phyloP scores from a whole-genome alignment of 2,113 vertebrate species.

The Phylloscopus whistleri region DNA sequence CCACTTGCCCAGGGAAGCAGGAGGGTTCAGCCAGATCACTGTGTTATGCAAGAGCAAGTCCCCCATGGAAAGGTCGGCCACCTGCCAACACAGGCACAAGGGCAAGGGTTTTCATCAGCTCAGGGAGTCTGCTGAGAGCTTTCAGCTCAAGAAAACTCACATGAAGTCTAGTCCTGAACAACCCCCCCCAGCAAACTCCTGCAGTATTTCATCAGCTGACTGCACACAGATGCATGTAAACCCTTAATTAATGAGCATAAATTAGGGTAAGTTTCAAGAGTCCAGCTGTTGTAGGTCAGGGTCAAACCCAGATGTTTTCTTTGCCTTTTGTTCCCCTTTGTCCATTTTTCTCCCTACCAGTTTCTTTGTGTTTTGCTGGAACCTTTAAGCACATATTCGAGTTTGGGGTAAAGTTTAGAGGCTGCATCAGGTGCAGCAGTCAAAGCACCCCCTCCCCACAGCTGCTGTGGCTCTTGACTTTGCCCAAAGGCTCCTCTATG shows the following conservation, averaged over 20 bases:
- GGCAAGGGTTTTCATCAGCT: background rate
- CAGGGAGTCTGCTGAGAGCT: background rate
- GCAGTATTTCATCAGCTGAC: background rate
- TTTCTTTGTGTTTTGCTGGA: background rate
- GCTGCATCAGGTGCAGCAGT: background rate
- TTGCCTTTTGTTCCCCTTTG: background rate
- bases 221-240: background rate
- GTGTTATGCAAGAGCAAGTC: constrained; percentile 91
- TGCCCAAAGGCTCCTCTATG: background rate
- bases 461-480: background rate
- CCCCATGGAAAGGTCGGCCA: constrained; percentile 96
- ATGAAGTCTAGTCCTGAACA: background rate
- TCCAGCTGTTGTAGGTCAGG: background rate
- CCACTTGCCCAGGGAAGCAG: constrained; percentile 91
- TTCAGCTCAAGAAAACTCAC: background rate
- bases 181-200: background rate
- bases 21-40: constrained; percentile 93
- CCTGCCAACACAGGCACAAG: constrained; percentile 70
- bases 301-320: background rate
- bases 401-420: background rate
- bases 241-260: background rate
- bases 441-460: background rate
- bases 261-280: background rate
- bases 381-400: background rate
- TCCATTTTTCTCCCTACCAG: background rate